Conservation (phyloP, 2,113 vertebrate genomes). For the Entomyzon cyanotis region DNA sequence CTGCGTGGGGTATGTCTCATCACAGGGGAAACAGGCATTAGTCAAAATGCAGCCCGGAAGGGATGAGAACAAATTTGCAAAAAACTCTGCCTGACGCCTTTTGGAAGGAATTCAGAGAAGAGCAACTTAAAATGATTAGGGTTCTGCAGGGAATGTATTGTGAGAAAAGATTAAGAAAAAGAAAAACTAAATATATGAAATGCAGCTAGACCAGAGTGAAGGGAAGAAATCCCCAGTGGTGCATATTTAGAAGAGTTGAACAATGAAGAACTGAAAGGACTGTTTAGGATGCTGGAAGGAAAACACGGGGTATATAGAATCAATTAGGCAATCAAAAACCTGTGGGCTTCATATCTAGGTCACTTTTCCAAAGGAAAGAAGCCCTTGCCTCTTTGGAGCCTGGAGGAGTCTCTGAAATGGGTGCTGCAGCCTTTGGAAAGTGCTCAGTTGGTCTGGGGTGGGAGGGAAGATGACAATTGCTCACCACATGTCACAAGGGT, state of each 20-base stretch:
- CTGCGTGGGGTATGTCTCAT: not conserved
- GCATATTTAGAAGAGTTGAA: conserved; percentile 1
- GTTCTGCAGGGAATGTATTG: conserved; percentile 35
- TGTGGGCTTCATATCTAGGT: not conserved
- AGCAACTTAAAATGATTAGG: conserved; percentile 45
- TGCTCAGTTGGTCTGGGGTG: not conserved
- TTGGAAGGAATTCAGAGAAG: conserved; percentile 48
- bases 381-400: not conserved
- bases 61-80: not conserved
- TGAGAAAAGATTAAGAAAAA: conserved; percentile 40
- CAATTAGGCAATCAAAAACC: not conserved
- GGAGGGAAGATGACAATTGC: accelerated
- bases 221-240: not conserved
- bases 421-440: not conserved
- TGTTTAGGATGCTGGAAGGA: not conserved
- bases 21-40: not conserved
- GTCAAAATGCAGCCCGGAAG: conserved; percentile 8
- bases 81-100: not conserved
- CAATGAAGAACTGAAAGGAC: not conserved
- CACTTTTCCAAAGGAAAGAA: not conserved
- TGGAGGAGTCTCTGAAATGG: not conserved
- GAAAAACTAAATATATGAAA: conserved; percentile 33
- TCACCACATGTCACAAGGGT: accelerated
- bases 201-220: conserved; percentile 2
- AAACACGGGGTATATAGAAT: not conserved